Percentiles rank a stretch among this genome's conserved stretches.
Evolutionary conservation across 2,113 vertebrate genomes (phyloP).

Genomic region (Phaethon lepturus): DNA sequence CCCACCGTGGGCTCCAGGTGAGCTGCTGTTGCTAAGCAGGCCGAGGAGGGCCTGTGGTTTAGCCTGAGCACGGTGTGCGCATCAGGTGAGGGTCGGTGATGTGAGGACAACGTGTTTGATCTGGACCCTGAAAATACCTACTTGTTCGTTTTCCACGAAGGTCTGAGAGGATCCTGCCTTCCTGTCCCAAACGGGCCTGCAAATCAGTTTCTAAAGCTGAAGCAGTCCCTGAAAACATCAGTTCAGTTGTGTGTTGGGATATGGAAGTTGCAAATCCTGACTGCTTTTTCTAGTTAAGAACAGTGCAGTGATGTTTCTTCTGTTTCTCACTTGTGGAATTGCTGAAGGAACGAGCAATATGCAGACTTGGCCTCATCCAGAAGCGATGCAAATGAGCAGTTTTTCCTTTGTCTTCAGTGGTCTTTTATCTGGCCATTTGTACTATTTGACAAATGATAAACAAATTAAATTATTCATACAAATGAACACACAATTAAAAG

Average conservation of each 20-base stretch:
- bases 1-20: neutral
- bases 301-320: neutral
- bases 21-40: neutral
- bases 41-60: neutral
- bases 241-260: neutral
- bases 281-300: neutral
- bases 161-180: neutral
- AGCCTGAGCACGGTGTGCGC: neutral
- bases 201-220: neutral
- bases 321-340: neutral
- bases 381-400: fast-evolving
- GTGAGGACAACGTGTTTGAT: neutral
- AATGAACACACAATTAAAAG: neutral
- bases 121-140: neutral
- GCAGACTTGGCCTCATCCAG: neutral
- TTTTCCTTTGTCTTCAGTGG: neutral
- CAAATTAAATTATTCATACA: neutral
- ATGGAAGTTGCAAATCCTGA: neutral
- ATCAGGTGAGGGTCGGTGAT: neutral
- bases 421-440: neutral
- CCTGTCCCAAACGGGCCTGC: neutral
- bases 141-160: neutral
- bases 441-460: neutral
- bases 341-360: neutral
- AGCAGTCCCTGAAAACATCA: neutral